Base-by-base conservation (phyloP, 2,888 invertebrate species). In the Melanostoma mellinum region DNA sequence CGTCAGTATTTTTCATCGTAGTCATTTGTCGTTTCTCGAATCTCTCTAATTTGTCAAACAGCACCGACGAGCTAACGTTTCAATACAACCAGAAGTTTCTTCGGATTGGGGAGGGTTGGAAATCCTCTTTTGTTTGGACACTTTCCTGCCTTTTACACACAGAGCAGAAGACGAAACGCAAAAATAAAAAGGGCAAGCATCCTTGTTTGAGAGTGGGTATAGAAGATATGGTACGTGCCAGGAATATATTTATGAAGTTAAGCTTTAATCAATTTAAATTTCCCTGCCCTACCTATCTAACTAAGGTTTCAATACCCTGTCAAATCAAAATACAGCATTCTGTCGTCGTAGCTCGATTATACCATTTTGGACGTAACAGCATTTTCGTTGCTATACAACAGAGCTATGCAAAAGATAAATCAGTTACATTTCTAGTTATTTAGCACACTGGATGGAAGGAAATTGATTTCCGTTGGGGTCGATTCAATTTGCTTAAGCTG, bases 401-500 rank as follows among this genome's bases (percentile, higher is more conserved):
- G 56, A 38, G 42, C 42, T 52, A 36, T 60, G 55, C 48, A 48
- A 73, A 55, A 67, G 65, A 67, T 58, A 74, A 74, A 67, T 67
- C 42, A 58, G 71, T 63, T 52, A 50, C 50, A 71, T 65, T 77
- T 63, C 50, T 44, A 53, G 63, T 40, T 60, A 67, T 61, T 53
- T 53, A 55, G 55, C 55, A 36, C 36, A 63, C 40, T 53, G 40
- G 52, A 48, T 63, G 32, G 56, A 78, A 73, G 73, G 52, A 78
- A 78, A 78, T 78, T 78, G 78, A 78, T 78, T 78, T 73, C 60
- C 73, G 78, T 78, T 61, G 65, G 67, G 78, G 78, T 78, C 67
- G 65, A 73, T 67, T 78, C 78, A 78, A 73, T 78, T 78, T 78
- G 78, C 73, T 73, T 78, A 78, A 78, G 78, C 78, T 61, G 72